Conservation (phyloP, 2,888 invertebrate species). For the Drosophila flavopinicola region DNA sequence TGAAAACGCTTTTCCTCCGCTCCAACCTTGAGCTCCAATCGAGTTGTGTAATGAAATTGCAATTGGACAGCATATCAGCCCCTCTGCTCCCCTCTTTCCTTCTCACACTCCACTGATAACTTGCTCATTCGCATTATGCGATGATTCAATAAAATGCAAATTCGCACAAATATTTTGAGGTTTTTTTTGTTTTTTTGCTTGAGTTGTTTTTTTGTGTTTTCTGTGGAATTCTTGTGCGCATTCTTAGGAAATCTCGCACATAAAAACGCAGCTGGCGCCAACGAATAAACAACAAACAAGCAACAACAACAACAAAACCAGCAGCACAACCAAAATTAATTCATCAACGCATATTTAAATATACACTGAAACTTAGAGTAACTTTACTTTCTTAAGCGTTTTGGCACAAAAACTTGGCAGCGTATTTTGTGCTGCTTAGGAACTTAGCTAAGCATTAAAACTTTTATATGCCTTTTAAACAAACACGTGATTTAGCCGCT, state of each 20-base stretch:
- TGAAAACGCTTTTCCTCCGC: slow-evolving; percentile 18
- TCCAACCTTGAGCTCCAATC: slow-evolving; percentile 25
- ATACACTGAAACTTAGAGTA: neutral
- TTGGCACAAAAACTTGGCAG: neutral
- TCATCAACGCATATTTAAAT: slow-evolving; percentile 15
- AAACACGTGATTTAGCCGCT: neutral
- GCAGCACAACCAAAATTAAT: slow-evolving; percentile 28
- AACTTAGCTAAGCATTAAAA: neutral
- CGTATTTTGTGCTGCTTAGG: neutral
- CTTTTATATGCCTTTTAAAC: neutral
- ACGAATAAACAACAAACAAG: slow-evolving; percentile 28
- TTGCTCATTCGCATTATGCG: slow-evolving; percentile 3
- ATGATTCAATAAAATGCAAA: slow-evolving; percentile 60
- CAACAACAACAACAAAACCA: no score
- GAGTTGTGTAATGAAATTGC: slow-evolving; percentile 37
- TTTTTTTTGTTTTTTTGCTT: slow-evolving; percentile 9
- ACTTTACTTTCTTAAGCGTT: neutral
- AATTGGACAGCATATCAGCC: slow-evolving; percentile 26
- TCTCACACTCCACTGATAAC: neutral
- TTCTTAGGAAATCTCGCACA: slow-evolving; percentile 67
- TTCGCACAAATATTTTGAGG: slow-evolving; percentile 32
- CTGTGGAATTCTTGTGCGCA: slow-evolving; percentile 65
- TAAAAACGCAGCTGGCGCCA: slow-evolving; percentile 62
- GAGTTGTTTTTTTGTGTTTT: slow-evolving; percentile 27
- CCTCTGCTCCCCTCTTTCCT: neutral